phyloP scores from a whole-genome alignment of 2,888 invertebrate species.

The Formica aserva region DNA sequence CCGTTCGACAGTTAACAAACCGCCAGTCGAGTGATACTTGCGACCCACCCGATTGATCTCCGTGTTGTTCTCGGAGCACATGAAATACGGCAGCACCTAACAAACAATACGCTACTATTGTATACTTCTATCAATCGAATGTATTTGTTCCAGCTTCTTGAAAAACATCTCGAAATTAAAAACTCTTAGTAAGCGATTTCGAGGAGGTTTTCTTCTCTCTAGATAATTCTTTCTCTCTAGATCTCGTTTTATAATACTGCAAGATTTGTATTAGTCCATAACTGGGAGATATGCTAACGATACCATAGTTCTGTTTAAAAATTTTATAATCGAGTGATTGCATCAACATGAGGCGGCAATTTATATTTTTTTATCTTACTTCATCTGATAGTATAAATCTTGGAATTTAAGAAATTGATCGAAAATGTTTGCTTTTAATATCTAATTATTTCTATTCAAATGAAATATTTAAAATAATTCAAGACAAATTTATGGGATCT shows the following conservation, averaged over 20 bases:
- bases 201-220: not conserved
- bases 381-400: not conserved
- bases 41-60: slow-evolving; percentile 88
- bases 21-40: slow-evolving; percentile 88
- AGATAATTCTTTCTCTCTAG: not conserved
- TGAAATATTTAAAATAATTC: not conserved
- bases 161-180: not conserved
- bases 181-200: not conserved
- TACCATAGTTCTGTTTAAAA: not conserved
- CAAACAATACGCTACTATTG: not conserved
- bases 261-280: not conserved
- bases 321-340: not conserved
- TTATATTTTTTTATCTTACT: not conserved
- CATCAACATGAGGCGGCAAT: not conserved
- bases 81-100: slow-evolving; percentile 91
- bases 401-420: not conserved
- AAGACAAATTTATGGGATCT: not conserved
- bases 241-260: not conserved
- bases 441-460: not conserved
- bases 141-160: not conserved
- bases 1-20: slow-evolving; percentile 89
- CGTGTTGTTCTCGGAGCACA: slow-evolving; percentile 89
- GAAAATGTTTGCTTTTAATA: not conserved
- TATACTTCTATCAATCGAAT: not conserved
- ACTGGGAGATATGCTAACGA: not conserved